Base-by-base conservation (phyloP, 1,140 invertebrate species). In the Lasioglossum albipes region DNA sequence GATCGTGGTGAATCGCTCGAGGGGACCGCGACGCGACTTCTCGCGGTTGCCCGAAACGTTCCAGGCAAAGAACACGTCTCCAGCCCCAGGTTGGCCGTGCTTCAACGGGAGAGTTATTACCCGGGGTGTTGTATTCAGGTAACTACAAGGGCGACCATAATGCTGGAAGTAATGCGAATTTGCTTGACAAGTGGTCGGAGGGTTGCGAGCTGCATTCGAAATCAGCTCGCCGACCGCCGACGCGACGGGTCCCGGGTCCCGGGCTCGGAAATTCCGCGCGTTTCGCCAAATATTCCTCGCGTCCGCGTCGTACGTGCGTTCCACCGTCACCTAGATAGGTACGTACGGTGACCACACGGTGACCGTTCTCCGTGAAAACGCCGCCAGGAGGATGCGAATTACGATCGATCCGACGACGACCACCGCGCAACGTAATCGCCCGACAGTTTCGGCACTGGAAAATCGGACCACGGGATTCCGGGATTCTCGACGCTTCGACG, bases 161-260 rank as follows among this genome's bases (percentile, higher is more conserved):
- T 89, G 81, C 82, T 83, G 76, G 80, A 87, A 90, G 88, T 89
- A 89, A 89, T 88, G 87, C 81, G 86, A 91, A 91, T 91, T 91
- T 90, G 90, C 88, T 91, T 91, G 91, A 91, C 90, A 91, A 91
- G 91, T 91, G 90, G 88, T 89, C 84, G 86, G 82, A 85, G 42
- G 85, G 81, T 89, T 87, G 87, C 84, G 84, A 54, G 75, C 74
- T 71, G 90, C 87, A 91, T 92, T 89, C 84, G 84, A 89, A 91
- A 90, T 87, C 75, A 85, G 85, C 82, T 86, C 75, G 57, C 75
- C 65, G 68, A 45, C 71, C 65, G 27, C 13, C 49, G 65, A 52
- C 45, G n/a, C n/a, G n/a, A n/a, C n/a, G n/a, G n/a, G n/a, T n/a
- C n/a, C n/a, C n/a, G 59, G 52, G 52, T 61, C 45, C 22, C 59